Base-by-base conservation (phyloP, 92 coral and sea anemone genomes). In the Palythoa grandis region DNA sequence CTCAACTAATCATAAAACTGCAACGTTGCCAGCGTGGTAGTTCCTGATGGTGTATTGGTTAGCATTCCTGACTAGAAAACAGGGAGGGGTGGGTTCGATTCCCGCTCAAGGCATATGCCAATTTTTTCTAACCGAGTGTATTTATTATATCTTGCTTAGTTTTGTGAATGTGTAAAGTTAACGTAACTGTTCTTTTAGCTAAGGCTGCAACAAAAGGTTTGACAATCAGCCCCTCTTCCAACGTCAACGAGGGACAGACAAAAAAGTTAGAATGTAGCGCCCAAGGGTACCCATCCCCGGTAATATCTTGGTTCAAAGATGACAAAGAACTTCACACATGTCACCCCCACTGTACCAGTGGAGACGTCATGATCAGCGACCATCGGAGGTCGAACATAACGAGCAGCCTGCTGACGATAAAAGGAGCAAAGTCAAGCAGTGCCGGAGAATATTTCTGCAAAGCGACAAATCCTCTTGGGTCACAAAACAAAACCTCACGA, bases 371-470 rank as follows among this genome's bases (percentile, higher is more conserved):
- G 0, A 65, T 69, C 12, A 14, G 0, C 2, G 61, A 52, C 0
- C 66, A 69, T 20, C 16, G 20, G 0, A 48, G 25, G 29, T 3
- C 48, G 7, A 76, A 76, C 43, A 56, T 12, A 29, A 54, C 82
- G 0, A 67, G 4, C 5, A 35, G 48, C 4, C 52, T 71, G 6
- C 65, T 86, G 61, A 61, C n/a, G 11, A 78, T 89, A 20, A 20
- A 1, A 13, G 48, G 68, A 29, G 83, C 89, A 19, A 87, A 57
- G 58, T 74, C 50, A 11, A 56, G 54, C 0, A 89, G 86, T 83
- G 82, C 58, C 16, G 92, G 90, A 39, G 56, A 35, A 7, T 90
- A 90, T 58, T 54, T 78, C 35, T 90, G 92, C 69, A 38, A 6
- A 25, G 88, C 92, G 0, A 77, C 17, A n/a, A 90, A 90, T 37